phyloP scores from a whole-genome alignment of 2,888 invertebrate genomes.

The Phengaris arion region DNA sequence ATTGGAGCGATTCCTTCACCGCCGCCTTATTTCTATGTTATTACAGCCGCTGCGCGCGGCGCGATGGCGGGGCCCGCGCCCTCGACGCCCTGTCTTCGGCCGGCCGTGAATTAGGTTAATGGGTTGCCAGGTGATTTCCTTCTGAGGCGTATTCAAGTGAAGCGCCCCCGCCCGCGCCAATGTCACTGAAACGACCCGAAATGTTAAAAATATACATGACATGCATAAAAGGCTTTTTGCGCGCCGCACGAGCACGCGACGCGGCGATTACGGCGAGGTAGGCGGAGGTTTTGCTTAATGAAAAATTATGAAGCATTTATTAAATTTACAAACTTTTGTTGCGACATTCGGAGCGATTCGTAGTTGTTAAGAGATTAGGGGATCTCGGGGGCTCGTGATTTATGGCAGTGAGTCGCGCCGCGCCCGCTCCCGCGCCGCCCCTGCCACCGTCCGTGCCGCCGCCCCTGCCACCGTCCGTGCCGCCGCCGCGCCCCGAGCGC shows the following conservation, averaged over 20 bases:
- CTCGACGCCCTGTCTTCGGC: slow-evolving; percentile 73
- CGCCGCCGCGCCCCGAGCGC: slow-evolving; percentile 45
- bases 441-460: background rate
- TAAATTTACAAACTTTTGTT: slow-evolving; percentile 40
- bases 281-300: slow-evolving; percentile 39
- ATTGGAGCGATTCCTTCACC: slow-evolving; percentile 72
- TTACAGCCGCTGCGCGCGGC: slow-evolving; percentile 61
- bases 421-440: background rate
- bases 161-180: slow-evolving; percentile 66
- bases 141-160: slow-evolving; percentile 71
- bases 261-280: slow-evolving; percentile 38
- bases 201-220: slow-evolving; percentile 50
- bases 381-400: slow-evolving; percentile 73
- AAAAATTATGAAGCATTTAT: slow-evolving; percentile 40
- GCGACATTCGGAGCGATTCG: slow-evolving; percentile 47
- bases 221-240: slow-evolving; percentile 40
- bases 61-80: slow-evolving; percentile 69
- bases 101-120: slow-evolving; percentile 79
- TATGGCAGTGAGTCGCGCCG: slow-evolving; percentile 67
- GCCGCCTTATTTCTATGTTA: slow-evolving; percentile 77
- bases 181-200: slow-evolving; percentile 60
- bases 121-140: slow-evolving; percentile 79
- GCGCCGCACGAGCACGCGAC: slow-evolving; percentile 38
- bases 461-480: background rate
- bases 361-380: slow-evolving; percentile 58